A percentile compares a stretch with the other conserved stretches of the same genome.
Conservation (phyloP, 2,888 invertebrate genomes). For the Argyra leucocephala region DNA sequence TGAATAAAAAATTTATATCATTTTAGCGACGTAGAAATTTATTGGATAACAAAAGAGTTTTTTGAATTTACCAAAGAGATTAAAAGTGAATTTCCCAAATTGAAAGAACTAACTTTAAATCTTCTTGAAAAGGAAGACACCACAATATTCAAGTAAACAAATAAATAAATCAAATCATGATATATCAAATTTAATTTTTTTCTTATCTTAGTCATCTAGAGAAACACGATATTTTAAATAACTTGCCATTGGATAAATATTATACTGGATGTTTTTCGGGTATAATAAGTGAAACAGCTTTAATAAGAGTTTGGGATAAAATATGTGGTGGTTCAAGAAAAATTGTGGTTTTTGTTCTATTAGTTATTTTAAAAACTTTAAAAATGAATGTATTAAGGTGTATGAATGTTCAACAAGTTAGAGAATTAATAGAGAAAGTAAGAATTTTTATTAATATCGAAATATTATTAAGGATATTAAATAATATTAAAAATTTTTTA, state of each 20-base stretch:
- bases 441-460: constrained; percentile 26
- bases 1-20: no score
- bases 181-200: constrained; percentile 8
- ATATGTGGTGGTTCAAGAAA: constrained; percentile 75
- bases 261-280: constrained; percentile 76
- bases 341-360: constrained; percentile 68
- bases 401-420: constrained; percentile 49
- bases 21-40: constrained; percentile 62
- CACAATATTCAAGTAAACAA: constrained; percentile 53
- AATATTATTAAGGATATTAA: neutral
- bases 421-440: constrained; percentile 61
- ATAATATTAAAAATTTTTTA: constrained; percentile 35
- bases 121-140: constrained; percentile 71
- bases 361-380: constrained; percentile 62
- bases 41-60: constrained; percentile 73
- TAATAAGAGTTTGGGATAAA: constrained; percentile 82
- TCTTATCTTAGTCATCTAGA: constrained; percentile 51
- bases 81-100: constrained; percentile 53
- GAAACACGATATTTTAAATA: constrained; percentile 54
- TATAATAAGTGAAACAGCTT: constrained; percentile 64
- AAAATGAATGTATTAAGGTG: constrained; percentile 57
- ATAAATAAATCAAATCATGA: constrained; percentile 14
- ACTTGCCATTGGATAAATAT: constrained; percentile 65
- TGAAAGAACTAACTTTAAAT: constrained; percentile 56
- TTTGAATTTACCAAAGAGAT: constrained; percentile 59